Evolutionary conservation across 2,888 invertebrate genomes (phyloP).

Genomic region (Megamerina dolium): DNA sequence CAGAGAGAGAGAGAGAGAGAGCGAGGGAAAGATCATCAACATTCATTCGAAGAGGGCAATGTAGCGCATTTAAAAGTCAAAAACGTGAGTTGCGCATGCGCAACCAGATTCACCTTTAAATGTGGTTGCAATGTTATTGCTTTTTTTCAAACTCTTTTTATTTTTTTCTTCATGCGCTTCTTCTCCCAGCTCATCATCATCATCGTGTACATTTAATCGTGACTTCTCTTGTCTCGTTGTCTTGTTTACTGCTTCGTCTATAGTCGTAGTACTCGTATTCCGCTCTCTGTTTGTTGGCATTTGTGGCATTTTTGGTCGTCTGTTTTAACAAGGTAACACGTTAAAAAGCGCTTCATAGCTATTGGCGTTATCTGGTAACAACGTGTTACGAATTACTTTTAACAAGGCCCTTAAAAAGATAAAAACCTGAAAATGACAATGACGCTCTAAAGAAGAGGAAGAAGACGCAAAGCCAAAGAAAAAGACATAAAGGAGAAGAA

Average conservation of each 20-base stretch:
- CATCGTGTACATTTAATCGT: too few species aligned
- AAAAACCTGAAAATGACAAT: slow-evolving; percentile 26
- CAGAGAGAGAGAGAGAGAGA: slow-evolving; percentile 1
- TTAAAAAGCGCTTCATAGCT: slow-evolving; percentile 9
- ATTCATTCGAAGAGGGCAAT: not conserved
- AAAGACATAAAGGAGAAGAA: not conserved
- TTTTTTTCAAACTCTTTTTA: too few species aligned
- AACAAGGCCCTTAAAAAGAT: slow-evolving; percentile 47
- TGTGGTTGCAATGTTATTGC: too few species aligned
- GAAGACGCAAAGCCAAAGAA: slow-evolving; percentile 4
- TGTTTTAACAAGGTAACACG: slow-evolving; percentile 12
- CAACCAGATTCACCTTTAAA: too few species aligned
- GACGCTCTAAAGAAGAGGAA: slow-evolving; percentile 9
- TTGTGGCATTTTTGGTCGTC: too few species aligned
- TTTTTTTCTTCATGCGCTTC: too few species aligned
- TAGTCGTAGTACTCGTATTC: too few species aligned
- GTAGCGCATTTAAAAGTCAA: slow-evolving; percentile 13
- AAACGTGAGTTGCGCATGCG: slow-evolving; percentile 14
- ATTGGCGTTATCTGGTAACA: slow-evolving; percentile 45
- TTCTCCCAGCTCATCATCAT: too few species aligned
- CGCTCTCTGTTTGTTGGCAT: too few species aligned
- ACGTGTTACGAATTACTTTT: slow-evolving; percentile 49
- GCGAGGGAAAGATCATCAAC: not conserved
- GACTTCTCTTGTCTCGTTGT: too few species aligned
- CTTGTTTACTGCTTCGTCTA: too few species aligned